A percentile compares a stretch with the other conserved stretches of the same genome.
Evolutionary conservation across 1,140 invertebrate species (phyloP).

Genomic region (Eriosoma lanigerum): DNA sequence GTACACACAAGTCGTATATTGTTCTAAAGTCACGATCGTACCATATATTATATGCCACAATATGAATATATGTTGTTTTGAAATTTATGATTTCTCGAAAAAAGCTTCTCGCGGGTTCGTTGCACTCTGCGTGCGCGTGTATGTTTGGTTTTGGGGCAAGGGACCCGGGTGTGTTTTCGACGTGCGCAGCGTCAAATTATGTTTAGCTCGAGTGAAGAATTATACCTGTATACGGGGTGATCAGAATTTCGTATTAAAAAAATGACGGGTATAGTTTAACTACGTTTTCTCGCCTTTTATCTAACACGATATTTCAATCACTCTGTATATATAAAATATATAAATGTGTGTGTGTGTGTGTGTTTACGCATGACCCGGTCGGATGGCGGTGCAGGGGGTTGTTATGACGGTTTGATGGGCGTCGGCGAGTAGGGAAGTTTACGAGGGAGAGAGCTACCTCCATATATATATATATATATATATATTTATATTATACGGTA

Average conservation of each 20-base stretch:
- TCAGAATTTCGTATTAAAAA: too few relatives aligned
- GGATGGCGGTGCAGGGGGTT: background rate
- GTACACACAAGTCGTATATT: too few relatives aligned
- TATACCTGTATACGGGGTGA: background rate
- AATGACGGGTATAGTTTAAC: too few relatives aligned
- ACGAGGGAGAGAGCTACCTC: background rate
- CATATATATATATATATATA: too few relatives aligned
- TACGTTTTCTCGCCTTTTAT: too few relatives aligned
- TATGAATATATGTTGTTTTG: background rate
- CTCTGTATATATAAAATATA: too few relatives aligned
- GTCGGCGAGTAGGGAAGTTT: background rate
- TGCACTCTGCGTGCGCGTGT: background rate
- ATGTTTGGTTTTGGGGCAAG: conserved; percentile 35
- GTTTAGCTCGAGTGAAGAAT: conserved; percentile 47
- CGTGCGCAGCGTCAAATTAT: conserved; percentile 12
- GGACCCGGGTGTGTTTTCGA: conserved; percentile 42
- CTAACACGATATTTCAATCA: too few relatives aligned
- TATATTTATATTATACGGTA: too few relatives aligned
- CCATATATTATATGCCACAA: too few relatives aligned
- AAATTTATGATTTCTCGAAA: conserved; percentile 6
- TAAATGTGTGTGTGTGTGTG: conserved; percentile 8
- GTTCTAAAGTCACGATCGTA: too few relatives aligned
- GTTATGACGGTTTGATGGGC: background rate
- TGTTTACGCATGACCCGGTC: background rate
- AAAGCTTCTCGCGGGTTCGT: conserved; percentile 22